Evolutionary conservation across 2,113 vertebrate genomes (phyloP).

Genomic region (Psophia crepitans): DNA sequence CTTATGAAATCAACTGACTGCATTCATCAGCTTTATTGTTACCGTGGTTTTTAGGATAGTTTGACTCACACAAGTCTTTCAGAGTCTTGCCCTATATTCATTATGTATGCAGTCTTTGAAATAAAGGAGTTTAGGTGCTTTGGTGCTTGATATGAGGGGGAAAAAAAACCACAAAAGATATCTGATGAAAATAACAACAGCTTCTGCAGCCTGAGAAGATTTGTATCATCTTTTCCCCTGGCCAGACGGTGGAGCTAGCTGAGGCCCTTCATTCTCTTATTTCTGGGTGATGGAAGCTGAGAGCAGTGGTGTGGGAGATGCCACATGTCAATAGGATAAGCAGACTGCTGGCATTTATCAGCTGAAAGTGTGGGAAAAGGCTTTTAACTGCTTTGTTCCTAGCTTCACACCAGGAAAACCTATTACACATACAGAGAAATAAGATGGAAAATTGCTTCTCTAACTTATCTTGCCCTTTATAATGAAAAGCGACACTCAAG

Average conservation of each 20-base stretch:
- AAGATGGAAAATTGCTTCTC: neutral
- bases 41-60: neutral
- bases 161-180: neutral
- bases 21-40: neutral
- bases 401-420: neutral
- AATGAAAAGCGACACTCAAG: neutral
- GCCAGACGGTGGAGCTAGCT: neutral
- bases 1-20: neutral
- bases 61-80: neutral
- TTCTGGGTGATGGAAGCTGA: neutral
- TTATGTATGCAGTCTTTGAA: neutral
- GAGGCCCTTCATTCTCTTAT: neutral
- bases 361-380: neutral
- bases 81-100: neutral
- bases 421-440: neutral
- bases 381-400: neutral
- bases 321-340: accelerated
- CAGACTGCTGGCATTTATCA: neutral
- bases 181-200: neutral
- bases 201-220: neutral
- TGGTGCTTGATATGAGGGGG: neutral
- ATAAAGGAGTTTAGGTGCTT: neutral
- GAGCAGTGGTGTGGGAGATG: neutral
- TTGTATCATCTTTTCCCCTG: neutral
- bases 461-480: neutral